Percentiles rank a stretch among this genome's conserved stretches.
Conservation (phyloP, 2,797 vertebrate genomes). For the Anolis apletophallus region DNA sequence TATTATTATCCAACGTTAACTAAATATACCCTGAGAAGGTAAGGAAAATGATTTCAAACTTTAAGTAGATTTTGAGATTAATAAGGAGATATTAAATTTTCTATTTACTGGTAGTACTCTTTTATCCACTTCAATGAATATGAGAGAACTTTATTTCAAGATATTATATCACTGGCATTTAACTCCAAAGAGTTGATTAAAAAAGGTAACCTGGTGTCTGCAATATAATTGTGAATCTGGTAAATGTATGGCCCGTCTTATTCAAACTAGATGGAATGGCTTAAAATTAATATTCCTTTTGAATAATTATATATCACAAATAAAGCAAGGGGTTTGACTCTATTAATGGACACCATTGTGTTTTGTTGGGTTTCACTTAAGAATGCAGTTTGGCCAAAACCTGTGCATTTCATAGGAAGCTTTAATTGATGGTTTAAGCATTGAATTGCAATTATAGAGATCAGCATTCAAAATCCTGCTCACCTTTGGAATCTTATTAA, state of each 20-base stretch:
- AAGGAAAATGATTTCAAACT: not conserved
- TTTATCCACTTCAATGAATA: not conserved
- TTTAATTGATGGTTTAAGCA: not conserved
- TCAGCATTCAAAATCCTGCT: no score
- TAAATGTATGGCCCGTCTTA: not conserved
- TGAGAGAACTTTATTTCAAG: not conserved
- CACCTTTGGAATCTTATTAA: no score
- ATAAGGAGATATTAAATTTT: not conserved
- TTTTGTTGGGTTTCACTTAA: not conserved
- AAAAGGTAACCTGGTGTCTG: not conserved
- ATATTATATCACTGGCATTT: not conserved
- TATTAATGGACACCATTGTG: no score
- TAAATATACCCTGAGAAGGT: not conserved
- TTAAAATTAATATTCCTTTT: not conserved
- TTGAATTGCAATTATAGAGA: no score
- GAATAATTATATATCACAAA: not conserved
- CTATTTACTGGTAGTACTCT: not conserved
- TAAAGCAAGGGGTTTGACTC: not conserved
- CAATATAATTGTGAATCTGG: not conserved
- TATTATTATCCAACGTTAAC: not conserved
- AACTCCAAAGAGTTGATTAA: not conserved
- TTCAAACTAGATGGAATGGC: not conserved
- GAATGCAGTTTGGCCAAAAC: not conserved
- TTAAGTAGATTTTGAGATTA: not conserved
- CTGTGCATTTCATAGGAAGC: no score